Percentiles rank a stretch among this genome's conserved stretches.
phyloP scores from a whole-genome alignment of 2,797 vertebrate species.

The Allobates femoralis region DNA sequence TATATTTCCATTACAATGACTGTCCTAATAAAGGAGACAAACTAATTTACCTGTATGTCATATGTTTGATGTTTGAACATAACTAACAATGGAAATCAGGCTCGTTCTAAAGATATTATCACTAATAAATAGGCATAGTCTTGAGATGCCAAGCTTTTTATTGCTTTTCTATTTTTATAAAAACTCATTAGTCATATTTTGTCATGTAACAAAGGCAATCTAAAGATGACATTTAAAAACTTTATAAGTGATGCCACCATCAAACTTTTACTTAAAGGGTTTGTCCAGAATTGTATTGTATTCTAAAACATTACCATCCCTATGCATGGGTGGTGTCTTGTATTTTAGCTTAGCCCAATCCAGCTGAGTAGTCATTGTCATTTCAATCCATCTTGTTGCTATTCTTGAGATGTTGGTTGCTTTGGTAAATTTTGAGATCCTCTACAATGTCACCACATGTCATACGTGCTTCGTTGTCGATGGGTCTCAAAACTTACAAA shows the following conservation, averaged over 20 bases:
- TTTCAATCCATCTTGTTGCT: too few relatives aligned
- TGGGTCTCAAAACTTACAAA: not conserved
- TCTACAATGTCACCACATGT: too few relatives aligned
- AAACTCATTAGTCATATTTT: constrained; percentile 18
- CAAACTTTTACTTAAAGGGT: not conserved
- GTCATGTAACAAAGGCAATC: not conserved
- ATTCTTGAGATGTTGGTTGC: too few relatives aligned
- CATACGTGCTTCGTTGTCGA: not conserved
- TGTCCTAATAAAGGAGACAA: not conserved
- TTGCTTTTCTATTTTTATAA: constrained; percentile 39
- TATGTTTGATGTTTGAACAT: constrained; percentile 11
- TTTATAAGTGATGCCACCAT: not conserved
- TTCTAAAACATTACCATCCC: not conserved
- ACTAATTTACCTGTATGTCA: not conserved
- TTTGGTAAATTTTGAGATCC: too few relatives aligned
- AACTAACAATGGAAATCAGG: constrained; percentile 6
- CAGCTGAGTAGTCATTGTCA: too few relatives aligned
- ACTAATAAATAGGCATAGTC: constrained; percentile 28
- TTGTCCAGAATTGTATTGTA: not conserved
- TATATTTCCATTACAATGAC: not conserved
- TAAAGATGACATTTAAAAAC: not conserved
- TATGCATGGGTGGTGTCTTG: not conserved
- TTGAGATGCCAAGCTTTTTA: constrained; percentile 45
- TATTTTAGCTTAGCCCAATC: not conserved
- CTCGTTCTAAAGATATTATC: constrained; percentile 22